Conservation (phyloP, 2,888 invertebrate species). For the Drosophila acutilabella region DNA sequence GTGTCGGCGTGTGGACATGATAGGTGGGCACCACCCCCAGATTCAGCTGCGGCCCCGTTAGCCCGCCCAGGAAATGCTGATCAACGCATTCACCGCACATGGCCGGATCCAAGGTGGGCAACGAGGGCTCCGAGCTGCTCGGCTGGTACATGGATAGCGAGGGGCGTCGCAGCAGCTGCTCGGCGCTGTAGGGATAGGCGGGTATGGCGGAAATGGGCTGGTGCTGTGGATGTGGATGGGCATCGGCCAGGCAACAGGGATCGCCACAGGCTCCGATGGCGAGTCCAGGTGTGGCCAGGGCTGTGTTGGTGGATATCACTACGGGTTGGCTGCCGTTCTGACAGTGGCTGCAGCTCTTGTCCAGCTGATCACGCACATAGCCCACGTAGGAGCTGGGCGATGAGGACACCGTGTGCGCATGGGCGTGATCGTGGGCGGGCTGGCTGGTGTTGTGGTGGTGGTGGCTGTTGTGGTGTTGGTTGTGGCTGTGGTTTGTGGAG, state of each 20-base stretch:
- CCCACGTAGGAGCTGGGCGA: slow-evolving; percentile 83
- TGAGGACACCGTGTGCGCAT: slow-evolving; percentile 80
- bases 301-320: slow-evolving; percentile 79
- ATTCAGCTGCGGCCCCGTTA: slow-evolving; percentile 79
- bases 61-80: slow-evolving; percentile 83
- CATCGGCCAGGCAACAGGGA: slow-evolving; percentile 80
- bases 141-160: slow-evolving; percentile 83
- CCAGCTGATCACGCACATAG: slow-evolving; percentile 82
- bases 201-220: slow-evolving; percentile 60
- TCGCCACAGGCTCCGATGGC: slow-evolving; percentile 80
- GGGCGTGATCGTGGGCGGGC: slow-evolving; percentile 62
- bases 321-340: slow-evolving; percentile 83
- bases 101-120: slow-evolving; percentile 83
- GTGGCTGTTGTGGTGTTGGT: slow-evolving; percentile 25
- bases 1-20: slow-evolving; percentile 83
- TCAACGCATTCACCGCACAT: slow-evolving; percentile 84
- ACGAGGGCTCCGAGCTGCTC: slow-evolving; percentile 82
- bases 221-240: slow-evolving; percentile 83
- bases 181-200: slow-evolving; percentile 76
- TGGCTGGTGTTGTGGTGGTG: slow-evolving; percentile 53
- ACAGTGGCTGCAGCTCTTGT: slow-evolving; percentile 83
- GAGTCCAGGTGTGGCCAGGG: slow-evolving; percentile 77
- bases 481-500: slow-evolving; percentile 46
- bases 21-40: slow-evolving; percentile 82
- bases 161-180: slow-evolving; percentile 78